Evolutionary conservation across 2,888 invertebrate species (phyloP), one percentile per base, ranked within the genome.

Genomic region (Heteromurus nitidus): DNA sequence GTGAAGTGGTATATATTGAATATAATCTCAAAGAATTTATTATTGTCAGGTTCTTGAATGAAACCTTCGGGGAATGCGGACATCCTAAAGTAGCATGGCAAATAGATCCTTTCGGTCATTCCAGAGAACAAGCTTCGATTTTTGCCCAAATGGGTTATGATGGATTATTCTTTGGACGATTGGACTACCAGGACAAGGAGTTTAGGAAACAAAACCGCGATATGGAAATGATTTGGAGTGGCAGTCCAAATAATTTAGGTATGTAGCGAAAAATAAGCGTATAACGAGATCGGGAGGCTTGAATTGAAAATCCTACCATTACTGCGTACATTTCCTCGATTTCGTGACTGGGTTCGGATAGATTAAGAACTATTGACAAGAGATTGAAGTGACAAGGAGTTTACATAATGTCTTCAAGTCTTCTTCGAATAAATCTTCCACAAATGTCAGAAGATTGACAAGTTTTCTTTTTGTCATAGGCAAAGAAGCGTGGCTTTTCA

Each of bases 131-230:
- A 86, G 93, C 93, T 0, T 93, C 93, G 0, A 89, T 95, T 0
- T 92, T 95, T 36, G 92, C 95, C 0, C 93, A 93, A 89, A 93
- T 98, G 92, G 97, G 95, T 84, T 97, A 93, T 88, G 96, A 98
- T 88, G 97, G 95, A 0, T 89, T 96, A 84, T 94, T 97, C 88
- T 92, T 97, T 79, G 96, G 95, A 0, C 50, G 75, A 65, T 26
- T 97, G 26, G 97, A 97, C 89, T 96, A 94, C 89, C 93, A 95
- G 88, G 97, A 98, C 88, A 96, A 95, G 88, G 76, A 77, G 0
- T 87, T 90, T 0, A 90, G 96, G 69, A 22, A 85, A 0, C 89
- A 90, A 0, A 92, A 92, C 0, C 60, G 62, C 87, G 92, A 91
- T 0, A 92, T 95, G 89, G 97, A 98, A 89, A 93, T 95, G 91